Evolutionary conservation across 92 coral and sea anemone species (phyloP).

Genomic region (Bergia sp.): DNA sequence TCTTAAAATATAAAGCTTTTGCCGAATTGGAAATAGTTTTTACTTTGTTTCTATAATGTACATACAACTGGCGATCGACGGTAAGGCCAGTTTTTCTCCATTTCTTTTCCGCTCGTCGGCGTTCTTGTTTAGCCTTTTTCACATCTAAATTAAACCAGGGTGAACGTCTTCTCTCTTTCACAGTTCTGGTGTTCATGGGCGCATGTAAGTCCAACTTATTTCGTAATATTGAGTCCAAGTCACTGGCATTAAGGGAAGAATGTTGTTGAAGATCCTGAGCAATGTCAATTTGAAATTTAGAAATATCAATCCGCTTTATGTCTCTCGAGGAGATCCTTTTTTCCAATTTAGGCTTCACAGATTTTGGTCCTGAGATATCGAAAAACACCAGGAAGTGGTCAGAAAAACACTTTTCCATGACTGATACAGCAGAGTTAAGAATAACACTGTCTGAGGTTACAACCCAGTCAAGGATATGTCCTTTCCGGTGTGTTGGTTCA

Average conservation of each 20-base stretch:
- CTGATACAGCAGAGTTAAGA: neutral
- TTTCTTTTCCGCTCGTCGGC: too few relatives aligned
- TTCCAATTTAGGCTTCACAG: neutral
- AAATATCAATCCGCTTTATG: neutral
- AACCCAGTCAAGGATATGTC: too few relatives aligned
- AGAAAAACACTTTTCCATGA: neutral
- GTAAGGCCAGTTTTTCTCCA: too few relatives aligned
- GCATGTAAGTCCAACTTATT: neutral
- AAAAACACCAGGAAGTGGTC: neutral
- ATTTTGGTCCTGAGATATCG: neutral
- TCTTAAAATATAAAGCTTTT: too few relatives aligned
- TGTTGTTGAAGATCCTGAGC: conserved; percentile 9
- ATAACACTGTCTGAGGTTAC: neutral
- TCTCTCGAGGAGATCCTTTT: neutral
- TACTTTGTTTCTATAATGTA: too few relatives aligned
- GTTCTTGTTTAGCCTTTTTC: too few relatives aligned
- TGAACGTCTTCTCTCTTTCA: neutral
- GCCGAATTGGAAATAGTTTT: too few relatives aligned
- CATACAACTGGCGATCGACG: too few relatives aligned
- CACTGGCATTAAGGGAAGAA: neutral
- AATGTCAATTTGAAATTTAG: neutral
- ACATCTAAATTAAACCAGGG: too few relatives aligned
- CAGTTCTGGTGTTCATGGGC: conserved; percentile 13
- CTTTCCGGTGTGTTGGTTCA: too few relatives aligned
- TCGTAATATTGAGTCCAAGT: neutral